Evolutionary conservation across 2,797 vertebrate species (phyloP), one percentile per base, ranked within the genome.

Genomic region (Acropternis orthonyx): DNA sequence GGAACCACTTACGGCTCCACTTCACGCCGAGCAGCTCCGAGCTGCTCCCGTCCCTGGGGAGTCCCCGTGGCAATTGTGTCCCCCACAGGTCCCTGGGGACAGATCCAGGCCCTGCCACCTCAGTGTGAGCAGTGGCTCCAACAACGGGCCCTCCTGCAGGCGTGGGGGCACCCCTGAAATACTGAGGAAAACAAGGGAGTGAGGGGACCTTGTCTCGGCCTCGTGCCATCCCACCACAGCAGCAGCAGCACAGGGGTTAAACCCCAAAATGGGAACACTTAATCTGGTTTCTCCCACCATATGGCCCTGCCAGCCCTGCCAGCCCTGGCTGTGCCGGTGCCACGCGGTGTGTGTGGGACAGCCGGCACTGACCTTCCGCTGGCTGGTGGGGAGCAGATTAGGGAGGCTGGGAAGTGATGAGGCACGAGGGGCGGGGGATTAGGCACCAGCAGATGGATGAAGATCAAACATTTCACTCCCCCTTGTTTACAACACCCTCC

Each of bases 1-100:
- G 96, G 92, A 95, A 92, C 89, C 94, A 94, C 96, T 97, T 69
- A 85, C 5, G 18, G 89, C 69, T 84, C 73, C 95, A 93, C 96
- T 97, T 95, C 86, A 89, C 7, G 0, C 63, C 32, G 10, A 94
- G 94, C 66, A 18, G 20, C 94, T 74, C 78, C 5, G 65, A 91
- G 76, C 85, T 83, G 91, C 80, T 96, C 71, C 90, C 0, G 3
- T 84, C 88, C 90, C 90, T 7, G 0, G 95, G 96, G 93, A 93
- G 85, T 41, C 82, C 85, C 34, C 12, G 3, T 3, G 73, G 83
- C 86, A 76, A 41, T n/a, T 23, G 22, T 9, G 32, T 73, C 66
- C 86, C 88, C 90, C 2, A 3, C 9, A 2, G 72, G 20, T 28
- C 55, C 76, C 55, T 0, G 55, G 75, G 79, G 67, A 85, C 78